phyloP scores from a whole-genome alignment of 2,113 vertebrate species.

The Strix aluco region DNA sequence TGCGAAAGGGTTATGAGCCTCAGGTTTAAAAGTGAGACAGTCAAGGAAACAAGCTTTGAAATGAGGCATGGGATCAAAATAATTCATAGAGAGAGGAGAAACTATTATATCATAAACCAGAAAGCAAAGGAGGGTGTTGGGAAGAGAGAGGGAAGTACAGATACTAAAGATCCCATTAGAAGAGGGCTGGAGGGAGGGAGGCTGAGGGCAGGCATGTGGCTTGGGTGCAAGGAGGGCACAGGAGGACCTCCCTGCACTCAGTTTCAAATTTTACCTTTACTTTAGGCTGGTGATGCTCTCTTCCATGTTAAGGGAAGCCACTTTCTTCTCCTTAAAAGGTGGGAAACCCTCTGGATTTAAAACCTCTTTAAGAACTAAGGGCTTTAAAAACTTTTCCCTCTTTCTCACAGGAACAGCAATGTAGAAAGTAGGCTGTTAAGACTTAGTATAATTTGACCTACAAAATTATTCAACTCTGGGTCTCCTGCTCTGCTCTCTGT shows the following conservation, averaged over 20 bases:
- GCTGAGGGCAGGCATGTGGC: rapidly evolving
- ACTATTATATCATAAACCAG: not conserved
- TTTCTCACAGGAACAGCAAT: not conserved
- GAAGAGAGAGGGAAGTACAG: not conserved
- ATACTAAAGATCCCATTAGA: not conserved
- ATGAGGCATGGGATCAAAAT: not conserved
- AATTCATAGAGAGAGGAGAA: not conserved
- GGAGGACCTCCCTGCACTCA: not conserved
- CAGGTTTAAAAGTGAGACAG: not conserved
- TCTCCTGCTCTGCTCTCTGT: not conserved
- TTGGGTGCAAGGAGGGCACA: not conserved
- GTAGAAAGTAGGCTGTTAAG: not conserved
- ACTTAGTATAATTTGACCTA: not conserved
- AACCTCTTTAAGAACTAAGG: not conserved
- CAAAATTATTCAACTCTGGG: not conserved
- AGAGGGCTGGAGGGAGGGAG: not conserved
- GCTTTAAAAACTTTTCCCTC: not conserved
- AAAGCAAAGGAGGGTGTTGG: not conserved
- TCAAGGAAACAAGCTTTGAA: not conserved
- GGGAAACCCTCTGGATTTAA: not conserved
- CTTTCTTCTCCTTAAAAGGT: not conserved
- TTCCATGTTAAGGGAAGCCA: not conserved
- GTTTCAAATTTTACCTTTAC: not conserved
- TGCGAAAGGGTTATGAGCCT: not conserved
- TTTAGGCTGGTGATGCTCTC: not conserved